phyloP scores from a whole-genome alignment of 2,888 invertebrate genomes.

The Conchocele bisecta region DNA sequence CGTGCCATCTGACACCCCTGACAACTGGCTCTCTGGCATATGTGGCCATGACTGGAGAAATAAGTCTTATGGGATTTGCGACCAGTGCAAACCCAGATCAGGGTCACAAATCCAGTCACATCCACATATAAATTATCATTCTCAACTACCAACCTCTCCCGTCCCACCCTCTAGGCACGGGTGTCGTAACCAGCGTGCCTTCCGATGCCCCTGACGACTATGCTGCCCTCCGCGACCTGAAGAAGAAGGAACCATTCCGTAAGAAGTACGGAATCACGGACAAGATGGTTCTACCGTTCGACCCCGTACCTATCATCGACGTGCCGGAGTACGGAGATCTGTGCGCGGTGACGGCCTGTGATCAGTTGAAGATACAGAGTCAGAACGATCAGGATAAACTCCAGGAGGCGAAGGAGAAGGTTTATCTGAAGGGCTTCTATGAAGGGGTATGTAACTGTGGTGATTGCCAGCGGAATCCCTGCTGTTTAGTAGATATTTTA shows the following conservation, averaged over 20 bases:
- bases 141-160: too few relatives aligned
- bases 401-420: conserved; percentile 96
- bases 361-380: conserved; percentile 96
- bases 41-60: too few relatives aligned
- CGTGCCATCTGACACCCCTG: too few relatives aligned
- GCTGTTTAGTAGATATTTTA: too few relatives aligned
- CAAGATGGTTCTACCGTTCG: conserved; percentile 89
- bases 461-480: too few relatives aligned
- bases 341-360: conserved; percentile 92
- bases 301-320: conserved; percentile 93
- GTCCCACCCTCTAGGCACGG: conserved; percentile 88
- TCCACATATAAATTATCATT: too few relatives aligned
- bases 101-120: too few relatives aligned
- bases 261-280: conserved; percentile 95
- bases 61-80: too few relatives aligned
- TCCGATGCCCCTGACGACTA: conserved; percentile 99
- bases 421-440: conserved; percentile 98
- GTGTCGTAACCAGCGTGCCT: conserved; percentile 98
- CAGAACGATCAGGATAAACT: conserved; percentile 98
- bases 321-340: conserved; percentile 95
- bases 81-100: too few relatives aligned
- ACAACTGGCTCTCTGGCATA: too few relatives aligned
- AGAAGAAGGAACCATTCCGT: conserved; percentile 94
- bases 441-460: conserved; percentile 84
- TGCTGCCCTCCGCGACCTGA: conserved; percentile 96